Conservation (phyloP, 2,888 invertebrate genomes). For the Apodemia mormo region DNA sequence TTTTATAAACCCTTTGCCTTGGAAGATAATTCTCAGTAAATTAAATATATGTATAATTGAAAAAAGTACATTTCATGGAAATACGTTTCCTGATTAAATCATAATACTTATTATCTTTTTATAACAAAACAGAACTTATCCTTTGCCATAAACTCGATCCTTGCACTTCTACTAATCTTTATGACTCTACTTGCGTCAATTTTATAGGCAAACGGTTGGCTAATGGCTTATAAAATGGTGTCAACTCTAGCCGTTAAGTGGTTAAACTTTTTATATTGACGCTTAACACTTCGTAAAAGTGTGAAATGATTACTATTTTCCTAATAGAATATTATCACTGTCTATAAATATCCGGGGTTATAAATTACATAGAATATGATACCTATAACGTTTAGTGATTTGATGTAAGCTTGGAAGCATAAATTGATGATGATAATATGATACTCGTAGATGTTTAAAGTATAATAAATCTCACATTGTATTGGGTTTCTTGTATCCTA, state of each 20-base stretch:
- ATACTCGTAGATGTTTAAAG: not conserved
- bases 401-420: not conserved
- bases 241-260: constrained; percentile 46
- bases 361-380: constrained; percentile 3
- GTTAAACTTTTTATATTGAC: constrained; percentile 50
- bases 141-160: constrained; percentile 35
- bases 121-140: constrained; percentile 12
- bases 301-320: constrained; percentile 13
- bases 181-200: constrained; percentile 59
- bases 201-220: constrained; percentile 60
- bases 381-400: not conserved
- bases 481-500: not conserved
- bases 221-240: constrained; percentile 55
- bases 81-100: not conserved
- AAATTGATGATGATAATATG: not conserved
- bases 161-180: constrained; percentile 54
- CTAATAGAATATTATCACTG: constrained; percentile 13
- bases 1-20: too few relatives aligned
- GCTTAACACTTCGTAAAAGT: constrained; percentile 40
- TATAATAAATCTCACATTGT: not conserved
- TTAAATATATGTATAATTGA: too few relatives aligned
- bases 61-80: not conserved
- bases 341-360: not conserved
- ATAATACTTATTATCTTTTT: constrained; percentile 21
- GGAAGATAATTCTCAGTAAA: too few relatives aligned